Evolutionary conservation across 2,113 vertebrate genomes (phyloP).

Genomic region (Cephalopterus ornatus): DNA sequence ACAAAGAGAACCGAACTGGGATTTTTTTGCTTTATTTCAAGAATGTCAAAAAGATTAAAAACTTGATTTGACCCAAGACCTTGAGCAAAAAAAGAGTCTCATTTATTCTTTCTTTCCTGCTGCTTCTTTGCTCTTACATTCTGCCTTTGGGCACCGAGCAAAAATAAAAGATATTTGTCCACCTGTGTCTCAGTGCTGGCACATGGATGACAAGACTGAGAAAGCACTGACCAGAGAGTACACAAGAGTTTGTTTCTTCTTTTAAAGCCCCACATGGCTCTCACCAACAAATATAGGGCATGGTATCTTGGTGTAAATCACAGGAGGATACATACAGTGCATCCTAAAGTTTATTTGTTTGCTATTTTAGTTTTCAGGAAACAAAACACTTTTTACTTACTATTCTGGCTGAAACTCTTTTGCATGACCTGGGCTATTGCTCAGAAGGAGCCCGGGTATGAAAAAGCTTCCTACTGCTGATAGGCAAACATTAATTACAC

Average conservation of each 20-base stretch:
- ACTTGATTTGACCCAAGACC: slow-evolving; percentile 36
- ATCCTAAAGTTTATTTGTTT: background rate
- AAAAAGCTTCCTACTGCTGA: background rate
- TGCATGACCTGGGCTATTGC: background rate
- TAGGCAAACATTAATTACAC: background rate
- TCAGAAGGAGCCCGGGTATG: background rate
- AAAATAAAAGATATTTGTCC: slow-evolving; percentile 41
- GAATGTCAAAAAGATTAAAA: slow-evolving; percentile 41
- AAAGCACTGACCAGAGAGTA: background rate
- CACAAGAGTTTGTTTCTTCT: background rate
- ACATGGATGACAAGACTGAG: background rate
- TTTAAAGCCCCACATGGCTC: background rate
- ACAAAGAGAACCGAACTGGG: background rate
- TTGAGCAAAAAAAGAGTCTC: slow-evolving; percentile 1
- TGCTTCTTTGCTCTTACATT: background rate
- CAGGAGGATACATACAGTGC: background rate
- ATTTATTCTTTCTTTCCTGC: slow-evolving; percentile 9
- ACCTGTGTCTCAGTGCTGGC: background rate
- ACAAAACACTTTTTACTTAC: background rate
- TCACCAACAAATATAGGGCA: background rate
- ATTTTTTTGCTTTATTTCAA: slow-evolving; percentile 1
- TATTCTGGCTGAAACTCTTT: background rate
- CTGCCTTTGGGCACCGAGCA: background rate
- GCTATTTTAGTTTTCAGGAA: background rate
- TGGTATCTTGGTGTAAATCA: background rate